These are phyloP conservation scores for Perizoma flavofasciatum DNA, from an alignment of 2,888 invertebrate genomes.

Conservation along the genomic window DNA sequence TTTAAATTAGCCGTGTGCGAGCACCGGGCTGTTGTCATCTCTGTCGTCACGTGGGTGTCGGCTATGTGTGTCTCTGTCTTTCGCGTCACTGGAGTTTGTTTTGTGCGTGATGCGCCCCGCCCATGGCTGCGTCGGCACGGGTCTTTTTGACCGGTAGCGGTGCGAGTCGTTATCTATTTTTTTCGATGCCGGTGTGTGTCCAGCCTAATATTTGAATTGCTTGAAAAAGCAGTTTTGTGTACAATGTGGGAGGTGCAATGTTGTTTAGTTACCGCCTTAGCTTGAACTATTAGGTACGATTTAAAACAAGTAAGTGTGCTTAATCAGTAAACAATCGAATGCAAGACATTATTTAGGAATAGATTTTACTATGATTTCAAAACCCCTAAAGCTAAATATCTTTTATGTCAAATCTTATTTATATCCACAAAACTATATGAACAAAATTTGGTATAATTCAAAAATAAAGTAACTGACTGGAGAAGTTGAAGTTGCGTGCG, in stretches of 20 bases:
- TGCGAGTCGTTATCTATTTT: conserved; percentile 77
- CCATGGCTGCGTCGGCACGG: conserved; percentile 67
- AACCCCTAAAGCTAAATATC: too few relatives aligned
- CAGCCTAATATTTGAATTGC: conserved; percentile 78
- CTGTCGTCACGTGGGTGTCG: conserved; percentile 35
- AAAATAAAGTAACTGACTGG: conserved; percentile 11
- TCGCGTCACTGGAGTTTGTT: conserved; percentile 75
- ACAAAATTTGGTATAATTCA: neutral
- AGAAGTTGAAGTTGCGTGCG: conserved; percentile 26
- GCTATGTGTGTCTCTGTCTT: conserved; percentile 57
- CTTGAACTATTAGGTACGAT: conserved; percentile 5
- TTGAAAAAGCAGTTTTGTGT: conserved; percentile 71
- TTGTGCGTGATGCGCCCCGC: conserved; percentile 82
- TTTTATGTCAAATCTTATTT: too few relatives aligned
- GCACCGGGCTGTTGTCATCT: conserved; percentile 65
- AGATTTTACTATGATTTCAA: too few relatives aligned
- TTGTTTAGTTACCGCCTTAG: conserved; percentile 56
- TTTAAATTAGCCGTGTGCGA: conserved; percentile 76
- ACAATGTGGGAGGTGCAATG: conserved; percentile 65
- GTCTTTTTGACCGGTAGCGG: conserved; percentile 79
- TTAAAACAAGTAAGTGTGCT: neutral
- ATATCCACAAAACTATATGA: too few relatives aligned
- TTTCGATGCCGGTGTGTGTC: conserved; percentile 70
- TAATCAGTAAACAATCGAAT: too few relatives aligned
- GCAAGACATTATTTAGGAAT: too few relatives aligned